Evolutionary conservation across 2,888 invertebrate species (phyloP).

Genomic region (Caenorhabditis imperialis): DNA sequence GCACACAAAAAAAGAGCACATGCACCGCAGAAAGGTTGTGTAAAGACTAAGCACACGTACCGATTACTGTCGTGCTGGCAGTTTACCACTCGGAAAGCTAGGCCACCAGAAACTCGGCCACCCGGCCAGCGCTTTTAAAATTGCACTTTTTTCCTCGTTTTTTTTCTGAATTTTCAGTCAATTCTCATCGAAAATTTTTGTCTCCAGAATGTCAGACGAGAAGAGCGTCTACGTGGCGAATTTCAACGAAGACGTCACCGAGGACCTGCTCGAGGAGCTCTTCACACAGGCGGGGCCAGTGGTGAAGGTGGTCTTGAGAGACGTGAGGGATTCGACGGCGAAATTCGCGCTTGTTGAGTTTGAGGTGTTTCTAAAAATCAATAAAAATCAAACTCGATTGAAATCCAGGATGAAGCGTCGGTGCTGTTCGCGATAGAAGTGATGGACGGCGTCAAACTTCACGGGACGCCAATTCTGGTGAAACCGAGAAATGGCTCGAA

Average conservation of each 20-base stretch:
- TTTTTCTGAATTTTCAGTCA: constrained; percentile 2
- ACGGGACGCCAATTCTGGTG: constrained; percentile 55
- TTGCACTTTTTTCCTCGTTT: background rate
- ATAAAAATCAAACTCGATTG: background rate
- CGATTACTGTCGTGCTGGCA: constrained; percentile 19
- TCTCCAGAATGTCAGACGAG: constrained; percentile 48
- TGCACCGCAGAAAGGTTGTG: constrained; percentile 7
- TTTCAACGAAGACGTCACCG: constrained; percentile 52
- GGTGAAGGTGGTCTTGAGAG: constrained; percentile 48
- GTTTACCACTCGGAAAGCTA: background rate
- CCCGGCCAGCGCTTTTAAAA: background rate
- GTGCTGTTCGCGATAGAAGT: constrained; percentile 69
- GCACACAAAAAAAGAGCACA: constrained; percentile 2
- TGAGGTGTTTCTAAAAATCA: constrained; percentile 25
- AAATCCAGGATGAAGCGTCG: constrained; percentile 58
- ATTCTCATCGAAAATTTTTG: background rate
- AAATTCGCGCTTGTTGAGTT: constrained; percentile 69
- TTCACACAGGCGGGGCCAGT: constrained; percentile 70
- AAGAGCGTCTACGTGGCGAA: constrained; percentile 59
- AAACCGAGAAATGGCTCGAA: constrained; percentile 60
- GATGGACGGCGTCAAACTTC: constrained; percentile 65
- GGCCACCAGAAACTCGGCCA: constrained; percentile 1
- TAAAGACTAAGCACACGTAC: background rate
- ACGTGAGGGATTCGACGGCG: constrained; percentile 28
- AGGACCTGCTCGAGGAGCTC: constrained; percentile 67